Conservation (phyloP, 2,888 invertebrate species). For the Heliconius ismenius region DNA sequence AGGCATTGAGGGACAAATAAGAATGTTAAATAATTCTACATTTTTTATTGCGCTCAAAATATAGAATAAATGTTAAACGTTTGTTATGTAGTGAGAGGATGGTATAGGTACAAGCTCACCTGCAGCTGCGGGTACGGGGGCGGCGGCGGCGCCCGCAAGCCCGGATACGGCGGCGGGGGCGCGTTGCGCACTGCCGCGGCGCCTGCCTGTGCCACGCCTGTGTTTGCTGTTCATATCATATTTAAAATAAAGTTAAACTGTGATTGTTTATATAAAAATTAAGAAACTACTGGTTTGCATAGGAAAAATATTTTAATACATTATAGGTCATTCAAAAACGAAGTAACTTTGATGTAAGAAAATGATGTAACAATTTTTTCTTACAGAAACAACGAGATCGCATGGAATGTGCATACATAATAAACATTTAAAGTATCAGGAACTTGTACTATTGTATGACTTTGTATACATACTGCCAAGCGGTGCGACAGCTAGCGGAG, state of each 20-base stretch:
- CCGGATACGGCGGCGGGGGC: constrained; percentile 89
- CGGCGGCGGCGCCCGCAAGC: constrained; percentile 84
- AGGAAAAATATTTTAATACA: not conserved
- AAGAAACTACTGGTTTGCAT: not conserved
- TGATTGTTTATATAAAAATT: not conserved
- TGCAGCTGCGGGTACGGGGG: constrained; percentile 79
- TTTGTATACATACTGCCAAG: constrained; percentile 29
- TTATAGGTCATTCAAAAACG: not conserved
- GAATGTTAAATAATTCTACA: not conserved
- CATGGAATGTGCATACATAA: no score
- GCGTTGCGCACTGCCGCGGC: constrained; percentile 73
- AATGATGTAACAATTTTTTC: no score
- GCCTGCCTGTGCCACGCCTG: constrained; percentile 48
- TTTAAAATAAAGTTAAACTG: not conserved
- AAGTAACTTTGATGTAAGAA: no score
- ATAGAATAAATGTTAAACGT: not conserved
- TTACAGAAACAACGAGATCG: no score
- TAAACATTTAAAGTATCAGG: no score
- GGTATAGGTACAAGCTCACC: constrained; percentile 36
- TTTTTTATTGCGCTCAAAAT: not conserved
- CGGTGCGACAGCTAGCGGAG: constrained; percentile 33
- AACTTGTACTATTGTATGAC: no score
- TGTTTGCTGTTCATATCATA: not conserved
- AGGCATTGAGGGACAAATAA: not conserved
- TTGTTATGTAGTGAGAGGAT: not conserved